Evolutionary conservation across 2,113 vertebrate genomes (phyloP).

Genomic region (Narcine bancroftii): DNA sequence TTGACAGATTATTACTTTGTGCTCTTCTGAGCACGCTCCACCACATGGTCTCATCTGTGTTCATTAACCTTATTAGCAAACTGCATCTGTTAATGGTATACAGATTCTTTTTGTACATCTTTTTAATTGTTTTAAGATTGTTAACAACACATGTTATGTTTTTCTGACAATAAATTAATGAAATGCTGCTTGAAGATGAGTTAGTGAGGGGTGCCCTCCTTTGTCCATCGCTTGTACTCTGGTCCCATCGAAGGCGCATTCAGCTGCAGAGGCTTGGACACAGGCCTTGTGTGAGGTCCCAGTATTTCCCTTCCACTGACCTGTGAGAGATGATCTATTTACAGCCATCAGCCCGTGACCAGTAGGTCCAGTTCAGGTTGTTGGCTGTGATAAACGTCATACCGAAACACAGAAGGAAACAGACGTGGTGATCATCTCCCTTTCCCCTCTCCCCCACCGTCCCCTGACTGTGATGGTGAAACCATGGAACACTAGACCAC

Average conservation of each 20-base stretch:
- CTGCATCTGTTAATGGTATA: background rate
- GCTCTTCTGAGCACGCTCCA: background rate
- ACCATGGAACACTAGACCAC: too few species aligned
- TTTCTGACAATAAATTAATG: constrained; percentile 2
- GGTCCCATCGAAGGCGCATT: background rate
- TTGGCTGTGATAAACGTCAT: too few species aligned
- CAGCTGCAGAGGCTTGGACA: background rate
- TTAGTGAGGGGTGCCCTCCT: background rate
- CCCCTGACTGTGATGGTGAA: too few species aligned
- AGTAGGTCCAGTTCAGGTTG: too few species aligned
- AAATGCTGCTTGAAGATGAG: background rate
- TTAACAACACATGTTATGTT: background rate
- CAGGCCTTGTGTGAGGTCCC: background rate
- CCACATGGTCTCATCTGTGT: background rate
- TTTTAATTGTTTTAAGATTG: constrained; percentile 11
- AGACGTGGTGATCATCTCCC: too few species aligned
- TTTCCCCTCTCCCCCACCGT: too few species aligned
- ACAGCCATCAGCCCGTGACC: too few species aligned
- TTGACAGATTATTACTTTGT: constrained; percentile 1
- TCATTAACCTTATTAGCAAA: background rate
- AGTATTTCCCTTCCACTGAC: background rate
- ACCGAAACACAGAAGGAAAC: too few species aligned
- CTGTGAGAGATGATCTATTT: too few species aligned
- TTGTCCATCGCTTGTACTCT: background rate
- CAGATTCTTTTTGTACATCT: constrained; percentile 36